Conservation (phyloP, 2,113 vertebrate genomes). For the Mormyrus iriodes region DNA sequence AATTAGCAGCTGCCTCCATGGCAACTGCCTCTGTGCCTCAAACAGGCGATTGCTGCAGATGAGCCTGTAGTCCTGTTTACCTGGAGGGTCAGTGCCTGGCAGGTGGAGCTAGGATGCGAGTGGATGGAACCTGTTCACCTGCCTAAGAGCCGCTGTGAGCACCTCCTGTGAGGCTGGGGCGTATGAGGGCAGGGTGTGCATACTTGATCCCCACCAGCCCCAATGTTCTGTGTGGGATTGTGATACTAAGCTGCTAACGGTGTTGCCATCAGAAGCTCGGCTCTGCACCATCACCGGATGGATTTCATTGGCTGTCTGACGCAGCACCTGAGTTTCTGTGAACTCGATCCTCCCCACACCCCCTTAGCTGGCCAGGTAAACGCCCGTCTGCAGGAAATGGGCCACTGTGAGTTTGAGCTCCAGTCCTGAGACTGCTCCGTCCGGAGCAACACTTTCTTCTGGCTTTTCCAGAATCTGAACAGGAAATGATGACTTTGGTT, state of each 20-base stretch:
- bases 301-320: neutral
- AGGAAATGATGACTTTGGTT: neutral
- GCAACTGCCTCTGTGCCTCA: constrained; percentile 91
- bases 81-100: constrained; percentile 68
- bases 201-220: neutral
- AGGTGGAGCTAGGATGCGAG: neutral
- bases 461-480: neutral
- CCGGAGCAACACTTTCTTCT: neutral
- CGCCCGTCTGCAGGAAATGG: constrained; percentile 6
- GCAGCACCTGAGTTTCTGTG: neutral
- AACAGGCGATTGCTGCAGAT: constrained; percentile 95
- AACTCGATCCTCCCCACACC: neutral
- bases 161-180: neutral
- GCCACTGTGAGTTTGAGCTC: neutral
- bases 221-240: neutral
- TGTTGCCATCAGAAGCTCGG: constrained; percentile 8
- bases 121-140: neutral
- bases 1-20: constrained; percentile 99
- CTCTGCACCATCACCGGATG: neutral
- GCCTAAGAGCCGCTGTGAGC: neutral
- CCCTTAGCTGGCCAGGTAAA: constrained; percentile 5
- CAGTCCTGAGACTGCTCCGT: neutral
- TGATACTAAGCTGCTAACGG: neutral
- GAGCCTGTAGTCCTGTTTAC: constrained; percentile 96
- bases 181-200: neutral